phyloP scores from a whole-genome alignment of 2,888 invertebrate genomes.

The Amblyteles armatorius region DNA sequence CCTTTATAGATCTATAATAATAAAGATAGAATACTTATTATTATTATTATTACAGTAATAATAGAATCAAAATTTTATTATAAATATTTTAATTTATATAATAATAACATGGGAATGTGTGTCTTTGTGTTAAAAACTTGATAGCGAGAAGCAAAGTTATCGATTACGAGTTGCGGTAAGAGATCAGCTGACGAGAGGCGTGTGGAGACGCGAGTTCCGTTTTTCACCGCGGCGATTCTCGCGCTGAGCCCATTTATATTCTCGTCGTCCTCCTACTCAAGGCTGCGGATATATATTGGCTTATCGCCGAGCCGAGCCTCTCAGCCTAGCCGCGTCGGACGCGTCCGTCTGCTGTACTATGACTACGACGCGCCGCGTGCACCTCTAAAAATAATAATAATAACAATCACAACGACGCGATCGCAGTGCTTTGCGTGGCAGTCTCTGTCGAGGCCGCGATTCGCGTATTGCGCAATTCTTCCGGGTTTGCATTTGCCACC shows the following conservation, averaged over 20 bases:
- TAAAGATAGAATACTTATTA: background rate
- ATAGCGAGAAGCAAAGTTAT: background rate
- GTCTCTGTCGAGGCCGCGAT: background rate
- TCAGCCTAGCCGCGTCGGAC: background rate
- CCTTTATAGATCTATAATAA: too few species aligned
- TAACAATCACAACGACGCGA: background rate
- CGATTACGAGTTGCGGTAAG: background rate
- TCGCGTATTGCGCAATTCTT: slow-evolving; percentile 2
- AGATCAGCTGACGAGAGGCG: slow-evolving; percentile 1
- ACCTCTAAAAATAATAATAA: slow-evolving; percentile 8
- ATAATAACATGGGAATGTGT: background rate
- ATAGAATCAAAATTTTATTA: background rate
- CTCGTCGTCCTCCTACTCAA: slow-evolving; percentile 5
- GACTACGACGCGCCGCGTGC: background rate
- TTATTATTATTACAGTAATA: background rate
- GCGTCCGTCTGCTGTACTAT: background rate
- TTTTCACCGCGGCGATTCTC: background rate
- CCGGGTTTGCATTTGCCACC: background rate
- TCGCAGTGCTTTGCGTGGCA: background rate
- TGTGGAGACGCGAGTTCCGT: background rate
- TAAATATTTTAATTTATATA: too few species aligned
- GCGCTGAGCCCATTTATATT: slow-evolving; percentile 1
- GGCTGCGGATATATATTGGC: background rate
- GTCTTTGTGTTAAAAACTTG: background rate
- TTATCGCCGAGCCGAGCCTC: slow-evolving; percentile 4